Evolutionary conservation across 1,140 invertebrate species (phyloP).

Genomic region (Sycobia sp.): DNA sequence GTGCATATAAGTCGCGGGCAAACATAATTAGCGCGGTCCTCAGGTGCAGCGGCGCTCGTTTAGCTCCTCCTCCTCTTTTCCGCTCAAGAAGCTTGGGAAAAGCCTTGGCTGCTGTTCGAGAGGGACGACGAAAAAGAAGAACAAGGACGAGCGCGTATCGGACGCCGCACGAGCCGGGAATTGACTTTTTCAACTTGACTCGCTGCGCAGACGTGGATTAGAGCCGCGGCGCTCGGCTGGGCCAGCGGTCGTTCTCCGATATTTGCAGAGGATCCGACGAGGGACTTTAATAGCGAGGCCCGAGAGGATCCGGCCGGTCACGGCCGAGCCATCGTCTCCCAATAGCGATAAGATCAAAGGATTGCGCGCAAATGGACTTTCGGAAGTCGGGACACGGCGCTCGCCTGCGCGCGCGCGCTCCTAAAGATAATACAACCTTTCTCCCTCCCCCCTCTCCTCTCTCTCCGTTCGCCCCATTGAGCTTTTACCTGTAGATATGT

Average conservation of each 20-base stretch:
- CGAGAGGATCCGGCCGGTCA: no score
- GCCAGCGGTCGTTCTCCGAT: not conserved
- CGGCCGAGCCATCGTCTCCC: no score
- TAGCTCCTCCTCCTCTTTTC: not conserved
- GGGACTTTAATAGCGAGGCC: no score
- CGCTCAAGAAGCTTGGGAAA: constrained; percentile 16
- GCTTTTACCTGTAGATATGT: no score
- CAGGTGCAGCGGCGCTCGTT: no score
- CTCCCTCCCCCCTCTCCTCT: not conserved
- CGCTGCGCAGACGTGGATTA: constrained; percentile 46
- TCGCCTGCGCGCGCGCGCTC: no score
- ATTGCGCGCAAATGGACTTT: constrained; percentile 33
- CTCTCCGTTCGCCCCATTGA: no score
- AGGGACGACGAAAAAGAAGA: no score
- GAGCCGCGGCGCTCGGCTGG: constrained; percentile 30
- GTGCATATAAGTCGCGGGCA: constrained; percentile 24
- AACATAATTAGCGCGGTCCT: constrained; percentile 32
- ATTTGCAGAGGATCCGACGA: no score
- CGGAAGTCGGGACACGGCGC: not conserved
- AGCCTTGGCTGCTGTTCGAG: not conserved
- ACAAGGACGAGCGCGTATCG: no score
- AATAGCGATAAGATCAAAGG: constrained; percentile 42
- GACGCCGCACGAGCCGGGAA: not conserved
- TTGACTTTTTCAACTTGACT: constrained; percentile 38
- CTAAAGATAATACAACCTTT: no score